Conservation (phyloP, 2,888 invertebrate genomes). For the Mimas tiliae region DNA sequence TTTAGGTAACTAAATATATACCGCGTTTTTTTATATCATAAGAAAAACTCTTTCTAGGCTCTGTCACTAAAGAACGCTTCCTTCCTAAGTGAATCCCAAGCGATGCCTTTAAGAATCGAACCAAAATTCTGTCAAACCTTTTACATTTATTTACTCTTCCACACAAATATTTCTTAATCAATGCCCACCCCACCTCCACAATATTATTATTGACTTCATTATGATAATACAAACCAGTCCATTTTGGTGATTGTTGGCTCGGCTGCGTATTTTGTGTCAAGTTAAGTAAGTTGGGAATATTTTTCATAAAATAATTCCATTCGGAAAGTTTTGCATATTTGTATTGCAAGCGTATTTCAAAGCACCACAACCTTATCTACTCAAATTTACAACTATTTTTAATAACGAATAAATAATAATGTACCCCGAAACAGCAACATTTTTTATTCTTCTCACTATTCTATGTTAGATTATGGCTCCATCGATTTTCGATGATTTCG, state of each 20-base stretch:
- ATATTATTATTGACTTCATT: no score
- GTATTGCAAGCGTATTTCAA: not conserved
- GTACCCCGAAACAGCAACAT: not conserved
- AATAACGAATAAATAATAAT: not conserved
- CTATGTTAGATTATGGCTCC: no score
- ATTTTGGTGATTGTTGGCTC: not conserved
- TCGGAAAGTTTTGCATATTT: not conserved
- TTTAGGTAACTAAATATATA: not conserved
- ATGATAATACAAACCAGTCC: no score
- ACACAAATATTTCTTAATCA: no score
- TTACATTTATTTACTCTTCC: no score
- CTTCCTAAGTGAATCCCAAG: no score
- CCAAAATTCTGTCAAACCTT: no score
- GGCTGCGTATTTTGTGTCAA: not conserved
- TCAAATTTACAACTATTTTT: not conserved
- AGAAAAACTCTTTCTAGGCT: no score
- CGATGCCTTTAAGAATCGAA: no score
- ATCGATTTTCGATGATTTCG: no score
- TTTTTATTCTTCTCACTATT: not conserved
- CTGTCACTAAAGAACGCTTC: no score
- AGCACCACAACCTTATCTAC: conserved; percentile 17
- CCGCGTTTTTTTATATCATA: not conserved
- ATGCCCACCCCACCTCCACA: no score
- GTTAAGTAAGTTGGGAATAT: not conserved
- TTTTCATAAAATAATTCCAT: not conserved